Evolutionary conservation across 2,113 vertebrate species (phyloP), one percentile per base, ranked within the genome.

Genomic region (Oncorhynchus keta): DNA sequence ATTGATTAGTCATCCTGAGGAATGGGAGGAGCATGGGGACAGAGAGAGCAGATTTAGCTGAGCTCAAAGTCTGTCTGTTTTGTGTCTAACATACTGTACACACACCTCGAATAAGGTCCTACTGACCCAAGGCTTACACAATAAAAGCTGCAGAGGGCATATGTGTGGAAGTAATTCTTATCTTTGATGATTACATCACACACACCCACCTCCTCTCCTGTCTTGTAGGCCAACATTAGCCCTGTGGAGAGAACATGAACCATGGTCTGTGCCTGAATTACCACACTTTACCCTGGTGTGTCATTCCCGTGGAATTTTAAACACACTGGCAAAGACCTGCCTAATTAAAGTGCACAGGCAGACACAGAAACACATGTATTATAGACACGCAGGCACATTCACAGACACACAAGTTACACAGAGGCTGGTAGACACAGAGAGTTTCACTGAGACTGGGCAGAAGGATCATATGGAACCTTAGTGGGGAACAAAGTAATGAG

Each of bases 301-400:
- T 89, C 85, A 90, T 87, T 87, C 76, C 74, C 74, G 68, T 81
- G 86, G 88, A 90, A 86, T 89, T 89, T 91, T 86, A 88, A 90
- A 90, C 84, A 88, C 85, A 88, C 85, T 83, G 82, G 74, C 80
- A 83, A 86, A 85, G 78, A 89, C 79, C 81, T 81, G 73, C 76
- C 80, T 76, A 81, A 89, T 89, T 86, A 45, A 72, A 73, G 9
- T 49, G 73, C 79, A 14, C 11, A n/a, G 48, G 61, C 32, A 20
- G 13, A 68, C 51, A 18, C 16, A 55, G 4, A 13, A 4, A 55
- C 49, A 55, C 39, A 45, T 9, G 1, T 45, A 45, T 45, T 45
- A 45, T 45, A 45, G 8, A 45, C 39, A 45, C 1, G 8, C 39
- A 45, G 39, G 39, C 39, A 11, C 39, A 45, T 45, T 45, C 39